Evolutionary conservation across 1,140 invertebrate species (phyloP).

Genomic region (Amphibalanus amphitrite): DNA sequence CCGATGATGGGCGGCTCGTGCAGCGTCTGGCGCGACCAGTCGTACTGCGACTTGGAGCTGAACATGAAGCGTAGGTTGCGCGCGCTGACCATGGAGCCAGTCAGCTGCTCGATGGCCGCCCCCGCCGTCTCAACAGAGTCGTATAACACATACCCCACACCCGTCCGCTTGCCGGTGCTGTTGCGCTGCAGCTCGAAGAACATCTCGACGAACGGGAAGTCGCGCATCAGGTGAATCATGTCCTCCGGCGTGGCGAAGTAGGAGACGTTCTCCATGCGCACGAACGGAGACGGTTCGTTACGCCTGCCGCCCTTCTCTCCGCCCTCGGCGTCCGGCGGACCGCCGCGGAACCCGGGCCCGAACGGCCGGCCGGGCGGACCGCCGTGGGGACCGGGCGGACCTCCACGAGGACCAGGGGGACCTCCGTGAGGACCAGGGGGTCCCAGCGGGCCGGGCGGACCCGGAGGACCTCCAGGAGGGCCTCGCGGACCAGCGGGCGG

Average conservation of each 20-base stretch:
- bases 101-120: slow-evolving; percentile 3
- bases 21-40: slow-evolving; percentile 25
- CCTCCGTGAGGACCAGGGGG: background rate
- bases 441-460: background rate
- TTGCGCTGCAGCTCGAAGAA: slow-evolving; percentile 4
- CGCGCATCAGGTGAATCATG: slow-evolving; percentile 4
- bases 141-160: slow-evolving; percentile 11
- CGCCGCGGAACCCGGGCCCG: background rate
- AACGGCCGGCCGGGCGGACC: background rate
- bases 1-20: background rate
- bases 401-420: too few relatives aligned
- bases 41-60: slow-evolving; percentile 4
- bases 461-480: too few relatives aligned
- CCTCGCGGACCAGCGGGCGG: too few relatives aligned
- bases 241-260: slow-evolving; percentile 4
- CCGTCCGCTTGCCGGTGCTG: background rate
- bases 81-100: slow-evolving; percentile 4
- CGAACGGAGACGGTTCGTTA: slow-evolving; percentile 7
- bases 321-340: background rate
- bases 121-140: slow-evolving; percentile 8
- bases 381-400: too few relatives aligned
- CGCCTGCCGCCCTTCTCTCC: slow-evolving; percentile 4
- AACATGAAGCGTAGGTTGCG: background rate
- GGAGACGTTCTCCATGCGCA: slow-evolving; percentile 8
- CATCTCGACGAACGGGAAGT: slow-evolving; percentile 8